Percentiles rank a stretch among this genome's conserved stretches.
Evolutionary conservation across 2,797 vertebrate genomes (phyloP).

Genomic region (Emys orbicularis): DNA sequence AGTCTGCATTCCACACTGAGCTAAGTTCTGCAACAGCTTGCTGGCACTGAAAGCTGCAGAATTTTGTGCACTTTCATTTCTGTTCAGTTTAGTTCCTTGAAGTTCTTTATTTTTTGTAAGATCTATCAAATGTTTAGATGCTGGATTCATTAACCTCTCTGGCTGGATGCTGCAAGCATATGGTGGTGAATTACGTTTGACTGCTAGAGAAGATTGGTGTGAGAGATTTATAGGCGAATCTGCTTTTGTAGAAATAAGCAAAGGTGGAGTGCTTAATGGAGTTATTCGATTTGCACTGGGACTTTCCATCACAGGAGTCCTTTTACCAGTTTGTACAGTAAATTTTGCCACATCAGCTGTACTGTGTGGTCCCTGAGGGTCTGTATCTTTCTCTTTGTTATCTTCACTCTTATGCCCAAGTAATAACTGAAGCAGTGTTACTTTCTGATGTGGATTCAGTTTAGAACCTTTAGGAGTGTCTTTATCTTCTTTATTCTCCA

Average conservation of each 20-base stretch:
- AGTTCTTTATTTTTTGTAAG: conserved; percentile 83
- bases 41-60: conserved; percentile 94
- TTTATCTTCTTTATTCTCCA: conserved; percentile 84
- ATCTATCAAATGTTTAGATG: conserved; percentile 87
- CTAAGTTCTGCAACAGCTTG: conserved; percentile 97
- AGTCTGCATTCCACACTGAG: conserved; percentile 91
- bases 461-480: conserved; percentile 88
- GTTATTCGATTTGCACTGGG: conserved; percentile 77
- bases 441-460: conserved; percentile 93
- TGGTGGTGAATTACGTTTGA: conserved; percentile 78
- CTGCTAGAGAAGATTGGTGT: conserved; percentile 75
- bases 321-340: conserved; percentile 74
- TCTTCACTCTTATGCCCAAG: conserved; percentile 95
- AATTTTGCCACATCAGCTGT: conserved; percentile 82
- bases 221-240: conserved; percentile 86
- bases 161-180: conserved; percentile 82
- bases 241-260: conserved; percentile 75
- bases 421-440: conserved; percentile 96
- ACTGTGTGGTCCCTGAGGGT: conserved; percentile 85
- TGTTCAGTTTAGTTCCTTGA: conserved; percentile 83
- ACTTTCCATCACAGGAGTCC: conserved; percentile 81
- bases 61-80: conserved; percentile 86
- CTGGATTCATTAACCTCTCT: conserved; percentile 71
- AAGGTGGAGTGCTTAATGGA: conserved; percentile 81
- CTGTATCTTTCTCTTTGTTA: conserved; percentile 82